Conservation (phyloP, 2,888 invertebrate genomes). For the Cosmorhoe ocellata region DNA sequence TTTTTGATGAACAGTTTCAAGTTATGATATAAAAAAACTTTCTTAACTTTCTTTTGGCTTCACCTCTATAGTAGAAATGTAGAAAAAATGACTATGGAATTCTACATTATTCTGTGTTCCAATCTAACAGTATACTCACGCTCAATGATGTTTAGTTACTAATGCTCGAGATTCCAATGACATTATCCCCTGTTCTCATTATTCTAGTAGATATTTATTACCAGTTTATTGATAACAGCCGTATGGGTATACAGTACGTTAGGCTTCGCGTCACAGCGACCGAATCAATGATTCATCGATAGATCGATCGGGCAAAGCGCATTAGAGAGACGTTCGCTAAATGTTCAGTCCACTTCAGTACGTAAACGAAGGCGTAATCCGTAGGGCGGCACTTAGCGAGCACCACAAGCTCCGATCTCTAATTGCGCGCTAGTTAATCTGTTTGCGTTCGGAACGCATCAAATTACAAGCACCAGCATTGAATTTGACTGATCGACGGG, state of each 20-base stretch:
- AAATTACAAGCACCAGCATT: conserved; percentile 46
- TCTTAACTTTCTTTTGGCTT: no score
- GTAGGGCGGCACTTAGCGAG: conserved; percentile 73
- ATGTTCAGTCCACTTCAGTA: conserved; percentile 65
- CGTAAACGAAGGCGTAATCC: conserved; percentile 74
- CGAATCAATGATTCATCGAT: conserved; percentile 65
- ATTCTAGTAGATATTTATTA: conserved; percentile 5
- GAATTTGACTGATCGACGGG: conserved; percentile 34
- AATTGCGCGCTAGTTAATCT: conserved; percentile 78
- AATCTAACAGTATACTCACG: no score
- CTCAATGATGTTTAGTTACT: no score
- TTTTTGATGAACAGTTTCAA: no score
- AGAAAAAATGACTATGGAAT: no score
- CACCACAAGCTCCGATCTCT: conserved; percentile 73
- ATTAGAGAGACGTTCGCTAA: conserved; percentile 69
- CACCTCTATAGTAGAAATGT: no score
- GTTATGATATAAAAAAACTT: no score
- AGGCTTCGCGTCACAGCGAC: conserved; percentile 14
- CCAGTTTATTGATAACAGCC: conserved; percentile 8
- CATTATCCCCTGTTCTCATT: not conserved
- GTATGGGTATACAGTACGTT: conserved; percentile 11
- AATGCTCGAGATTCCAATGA: not conserved
- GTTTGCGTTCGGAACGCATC: conserved; percentile 70
- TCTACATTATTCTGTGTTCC: no score
- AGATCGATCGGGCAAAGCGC: conserved; percentile 66